Percentiles rank a stretch among this genome's conserved stretches.
Evolutionary conservation across 2,113 vertebrate genomes (phyloP).

Genomic region (Limnothrissa miodon): DNA sequence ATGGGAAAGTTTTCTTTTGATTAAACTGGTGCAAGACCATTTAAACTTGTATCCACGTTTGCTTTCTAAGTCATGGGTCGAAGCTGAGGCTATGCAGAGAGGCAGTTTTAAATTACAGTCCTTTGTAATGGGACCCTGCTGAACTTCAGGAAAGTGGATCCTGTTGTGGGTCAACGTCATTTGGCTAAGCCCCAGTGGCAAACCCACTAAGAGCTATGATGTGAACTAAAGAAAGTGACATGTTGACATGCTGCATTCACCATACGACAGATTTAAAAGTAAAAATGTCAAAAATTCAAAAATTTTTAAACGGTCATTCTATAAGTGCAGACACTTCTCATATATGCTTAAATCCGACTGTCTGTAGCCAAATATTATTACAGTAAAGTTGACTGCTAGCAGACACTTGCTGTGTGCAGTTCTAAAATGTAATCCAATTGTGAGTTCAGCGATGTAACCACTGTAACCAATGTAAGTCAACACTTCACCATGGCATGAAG

Average conservation of each 20-base stretch:
- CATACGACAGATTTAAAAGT: too few relatives aligned
- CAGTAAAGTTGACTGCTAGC: too few relatives aligned
- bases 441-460: neutral
- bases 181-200: slow-evolving; percentile 23
- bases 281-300: too few relatives aligned
- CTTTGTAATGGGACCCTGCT: slow-evolving; percentile 31
- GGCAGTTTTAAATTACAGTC: slow-evolving; percentile 39
- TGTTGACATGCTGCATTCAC: neutral
- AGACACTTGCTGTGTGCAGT: too few relatives aligned
- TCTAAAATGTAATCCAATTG: too few relatives aligned
- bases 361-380: neutral
- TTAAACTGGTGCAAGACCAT: neutral
- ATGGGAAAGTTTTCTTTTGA: neutral
- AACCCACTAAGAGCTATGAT: neutral
- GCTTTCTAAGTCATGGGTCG: slow-evolving; percentile 3
- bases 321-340: neutral
- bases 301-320: too few relatives aligned
- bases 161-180: slow-evolving; percentile 44
- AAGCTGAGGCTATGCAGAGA: slow-evolving; percentile 40
- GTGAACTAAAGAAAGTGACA: neutral
- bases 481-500: neutral
- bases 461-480: too few relatives aligned
- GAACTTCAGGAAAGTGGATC: slow-evolving; percentile 28
- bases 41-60: neutral
- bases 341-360: neutral